These are phyloP conservation scores for Ia io DNA, from an alignment of 2,113 vertebrate species.

Conservation along the genomic window DNA sequence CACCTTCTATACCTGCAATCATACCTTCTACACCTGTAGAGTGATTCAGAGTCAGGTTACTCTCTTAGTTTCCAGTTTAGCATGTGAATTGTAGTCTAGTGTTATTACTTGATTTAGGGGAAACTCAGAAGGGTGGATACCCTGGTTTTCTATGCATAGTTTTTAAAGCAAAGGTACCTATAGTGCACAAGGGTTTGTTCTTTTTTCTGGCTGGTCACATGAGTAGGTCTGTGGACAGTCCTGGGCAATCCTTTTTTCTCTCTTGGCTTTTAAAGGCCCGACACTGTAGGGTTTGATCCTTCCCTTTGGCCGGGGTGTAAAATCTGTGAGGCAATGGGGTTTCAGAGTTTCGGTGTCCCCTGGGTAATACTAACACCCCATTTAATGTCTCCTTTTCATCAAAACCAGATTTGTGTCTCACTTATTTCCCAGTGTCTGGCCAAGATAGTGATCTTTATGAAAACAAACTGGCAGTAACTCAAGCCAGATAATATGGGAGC, in stretches of 20 bases:
- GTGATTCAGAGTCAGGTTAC: neutral
- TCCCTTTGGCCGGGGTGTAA: neutral
- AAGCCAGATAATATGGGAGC: slow-evolving; percentile 61
- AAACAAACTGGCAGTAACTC: slow-evolving; percentile 68
- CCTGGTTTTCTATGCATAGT: neutral
- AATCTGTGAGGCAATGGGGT: slow-evolving; percentile 14
- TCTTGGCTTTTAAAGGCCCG: neutral
- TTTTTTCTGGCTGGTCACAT: neutral
- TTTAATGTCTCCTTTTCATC: slow-evolving; percentile 65
- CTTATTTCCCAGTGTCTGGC: slow-evolving; percentile 69
- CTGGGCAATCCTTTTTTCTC: neutral
- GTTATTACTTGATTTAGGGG: slow-evolving; percentile 11
- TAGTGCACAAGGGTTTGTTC: neutral
- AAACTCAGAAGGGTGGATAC: neutral
- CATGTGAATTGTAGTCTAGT: neutral
- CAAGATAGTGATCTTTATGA: slow-evolving; percentile 63
- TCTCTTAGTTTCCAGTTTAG: neutral
- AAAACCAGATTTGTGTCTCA: slow-evolving; percentile 66
- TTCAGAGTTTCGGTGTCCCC: slow-evolving; percentile 49
- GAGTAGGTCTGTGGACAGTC: neutral
- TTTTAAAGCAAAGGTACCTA: neutral
- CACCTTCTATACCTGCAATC: neutral
- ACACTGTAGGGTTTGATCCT: neutral
- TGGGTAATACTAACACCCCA: slow-evolving; percentile 55
- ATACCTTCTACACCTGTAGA: neutral